Evolutionary conservation across 2,113 vertebrate species (phyloP).

Genomic region (rat (Rattus norvegicus)): DNA sequence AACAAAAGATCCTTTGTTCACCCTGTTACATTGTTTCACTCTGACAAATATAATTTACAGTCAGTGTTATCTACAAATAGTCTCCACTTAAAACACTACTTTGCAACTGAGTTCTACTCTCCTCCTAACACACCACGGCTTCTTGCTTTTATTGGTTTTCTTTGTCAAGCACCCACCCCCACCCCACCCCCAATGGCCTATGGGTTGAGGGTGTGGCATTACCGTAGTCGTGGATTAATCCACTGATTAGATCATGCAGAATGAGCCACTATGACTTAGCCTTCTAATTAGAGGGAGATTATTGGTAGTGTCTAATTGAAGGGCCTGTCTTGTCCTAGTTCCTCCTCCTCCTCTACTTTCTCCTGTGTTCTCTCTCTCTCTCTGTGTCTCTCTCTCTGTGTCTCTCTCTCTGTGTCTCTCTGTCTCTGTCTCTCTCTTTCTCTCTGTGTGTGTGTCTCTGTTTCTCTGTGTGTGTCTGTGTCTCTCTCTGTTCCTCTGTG

Average conservation of each 20-base stretch:
- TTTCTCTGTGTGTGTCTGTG: too few relatives aligned
- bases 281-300: not conserved
- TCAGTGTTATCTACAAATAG: conserved; percentile 31
- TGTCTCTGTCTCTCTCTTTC: too few relatives aligned
- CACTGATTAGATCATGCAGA: not conserved
- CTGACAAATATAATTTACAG: conserved; percentile 2
- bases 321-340: not conserved
- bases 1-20: not conserved
- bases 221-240: not conserved
- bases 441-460: too few relatives aligned
- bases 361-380: too few relatives aligned
- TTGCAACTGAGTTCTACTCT: conserved; percentile 19
- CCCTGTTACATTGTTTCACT: not conserved
- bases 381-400: too few relatives aligned
- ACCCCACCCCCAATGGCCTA: too few relatives aligned
- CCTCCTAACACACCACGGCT: not conserved
- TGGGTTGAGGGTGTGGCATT: not conserved
- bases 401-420: too few relatives aligned
- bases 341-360: not conserved
- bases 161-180: not conserved
- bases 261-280: not conserved
- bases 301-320: not conserved
- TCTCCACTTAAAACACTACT: not conserved
- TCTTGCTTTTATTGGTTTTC: not conserved
- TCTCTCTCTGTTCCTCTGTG: not conserved